Conservation (phyloP, 2,113 vertebrate species). For the Hystrix cristata region DNA sequence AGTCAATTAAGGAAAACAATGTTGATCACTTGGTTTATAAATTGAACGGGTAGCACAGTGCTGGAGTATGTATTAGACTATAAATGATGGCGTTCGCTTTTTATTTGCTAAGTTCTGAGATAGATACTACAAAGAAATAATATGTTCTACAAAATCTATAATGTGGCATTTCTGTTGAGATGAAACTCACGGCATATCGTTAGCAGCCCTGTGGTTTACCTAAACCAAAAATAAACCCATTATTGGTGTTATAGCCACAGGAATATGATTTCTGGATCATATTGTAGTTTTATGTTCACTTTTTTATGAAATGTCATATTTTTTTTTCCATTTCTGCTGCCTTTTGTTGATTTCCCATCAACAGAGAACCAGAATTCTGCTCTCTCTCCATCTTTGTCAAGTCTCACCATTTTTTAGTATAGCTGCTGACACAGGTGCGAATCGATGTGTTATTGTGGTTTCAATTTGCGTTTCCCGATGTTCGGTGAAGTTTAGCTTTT, state of each 20-base stretch:
- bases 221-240: neutral
- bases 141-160: neutral
- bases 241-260: neutral
- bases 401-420: neutral
- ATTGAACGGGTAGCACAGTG: too few species aligned
- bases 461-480: neutral
- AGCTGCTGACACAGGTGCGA: neutral
- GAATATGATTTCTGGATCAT: neutral
- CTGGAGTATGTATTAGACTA: neutral
- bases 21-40: neutral
- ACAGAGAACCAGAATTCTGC: neutral
- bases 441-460: neutral
- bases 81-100: neutral
- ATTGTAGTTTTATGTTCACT: neutral
- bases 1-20: neutral
- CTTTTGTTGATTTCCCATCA: neutral
- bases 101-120: neutral
- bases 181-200: neutral
- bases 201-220: neutral
- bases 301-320: neutral
- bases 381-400: neutral
- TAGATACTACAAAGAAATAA: neutral
- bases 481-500: neutral
- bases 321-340: neutral
- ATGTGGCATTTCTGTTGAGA: neutral